phyloP scores from a whole-genome alignment of 2,113 vertebrate species.

The Brevimyrus niger region DNA sequence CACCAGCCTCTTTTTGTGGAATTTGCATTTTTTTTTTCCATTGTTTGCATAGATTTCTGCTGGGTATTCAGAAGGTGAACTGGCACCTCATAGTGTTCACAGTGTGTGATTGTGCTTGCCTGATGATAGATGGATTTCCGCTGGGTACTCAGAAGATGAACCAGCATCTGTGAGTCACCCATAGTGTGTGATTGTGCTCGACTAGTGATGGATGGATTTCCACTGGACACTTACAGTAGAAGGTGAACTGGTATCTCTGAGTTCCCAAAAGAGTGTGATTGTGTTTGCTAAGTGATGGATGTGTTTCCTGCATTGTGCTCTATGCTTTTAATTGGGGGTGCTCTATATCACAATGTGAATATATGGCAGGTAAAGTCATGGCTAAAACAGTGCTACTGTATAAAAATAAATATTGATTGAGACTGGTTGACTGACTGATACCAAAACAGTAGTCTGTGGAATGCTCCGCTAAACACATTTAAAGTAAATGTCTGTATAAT shows the following conservation, averaged over 20 bases:
- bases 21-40: not conserved
- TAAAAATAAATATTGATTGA: not conserved
- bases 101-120: no score
- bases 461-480: not conserved
- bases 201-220: not conserved
- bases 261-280: not conserved
- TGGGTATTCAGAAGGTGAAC: not conserved
- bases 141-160: not conserved
- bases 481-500: not conserved
- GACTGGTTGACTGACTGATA: not conserved
- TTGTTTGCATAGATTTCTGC: not conserved
- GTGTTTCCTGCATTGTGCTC: not conserved
- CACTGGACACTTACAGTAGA: not conserved
- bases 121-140: not conserved
- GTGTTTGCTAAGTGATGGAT: not conserved
- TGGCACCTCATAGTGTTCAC: no score
- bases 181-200: not conserved
- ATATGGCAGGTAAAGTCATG: not conserved
- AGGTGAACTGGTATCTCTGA: not conserved
- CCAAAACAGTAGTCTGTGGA: not conserved
- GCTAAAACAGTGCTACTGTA: not conserved
- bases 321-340: not conserved
- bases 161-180: not conserved
- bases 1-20: not conserved
- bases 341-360: not conserved